Evolutionary conservation across 1,140 invertebrate genomes (phyloP).

Genomic region (Rhopalosiphum padi): DNA sequence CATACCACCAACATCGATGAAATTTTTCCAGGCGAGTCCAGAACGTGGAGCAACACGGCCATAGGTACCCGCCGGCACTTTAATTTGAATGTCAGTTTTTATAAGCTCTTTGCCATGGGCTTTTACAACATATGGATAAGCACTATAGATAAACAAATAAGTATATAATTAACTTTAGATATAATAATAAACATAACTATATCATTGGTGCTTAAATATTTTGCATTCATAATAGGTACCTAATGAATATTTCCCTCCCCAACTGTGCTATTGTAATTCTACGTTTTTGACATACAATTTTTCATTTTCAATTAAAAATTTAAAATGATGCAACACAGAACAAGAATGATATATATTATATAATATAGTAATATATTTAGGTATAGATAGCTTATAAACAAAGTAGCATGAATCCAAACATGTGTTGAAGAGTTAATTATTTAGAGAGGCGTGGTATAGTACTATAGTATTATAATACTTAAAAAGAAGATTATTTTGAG

Average conservation of each 20-base stretch:
- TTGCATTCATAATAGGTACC: background rate
- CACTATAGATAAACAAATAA: constrained; percentile 70
- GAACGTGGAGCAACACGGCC: constrained; percentile 95
- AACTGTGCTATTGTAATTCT: background rate
- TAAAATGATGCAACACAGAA: too few species aligned
- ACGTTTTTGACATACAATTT: background rate
- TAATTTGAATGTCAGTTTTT: constrained; percentile 91
- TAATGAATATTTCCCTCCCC: background rate
- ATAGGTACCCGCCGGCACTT: constrained; percentile 86
- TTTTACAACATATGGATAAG: constrained; percentile 84
- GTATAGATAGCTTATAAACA: too few species aligned
- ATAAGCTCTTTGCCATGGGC: constrained; percentile 84
- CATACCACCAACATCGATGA: constrained; percentile 91
- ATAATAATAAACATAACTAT: background rate
- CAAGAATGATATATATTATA: too few species aligned
- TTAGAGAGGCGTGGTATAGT: too few species aligned
- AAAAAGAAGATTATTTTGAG: too few species aligned
- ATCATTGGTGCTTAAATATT: too few species aligned
- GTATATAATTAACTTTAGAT: background rate
- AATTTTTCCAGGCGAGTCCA: constrained; percentile 92
- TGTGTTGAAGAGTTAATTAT: too few species aligned
- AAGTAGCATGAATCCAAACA: too few species aligned
- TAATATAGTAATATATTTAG: too few species aligned
- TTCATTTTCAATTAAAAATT: background rate
- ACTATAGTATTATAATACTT: too few species aligned